A percentile compares a stretch with the other conserved stretches of the same genome.
Evolutionary conservation across 2,888 invertebrate species (phyloP).

Genomic region (Diarsia mendica): DNA sequence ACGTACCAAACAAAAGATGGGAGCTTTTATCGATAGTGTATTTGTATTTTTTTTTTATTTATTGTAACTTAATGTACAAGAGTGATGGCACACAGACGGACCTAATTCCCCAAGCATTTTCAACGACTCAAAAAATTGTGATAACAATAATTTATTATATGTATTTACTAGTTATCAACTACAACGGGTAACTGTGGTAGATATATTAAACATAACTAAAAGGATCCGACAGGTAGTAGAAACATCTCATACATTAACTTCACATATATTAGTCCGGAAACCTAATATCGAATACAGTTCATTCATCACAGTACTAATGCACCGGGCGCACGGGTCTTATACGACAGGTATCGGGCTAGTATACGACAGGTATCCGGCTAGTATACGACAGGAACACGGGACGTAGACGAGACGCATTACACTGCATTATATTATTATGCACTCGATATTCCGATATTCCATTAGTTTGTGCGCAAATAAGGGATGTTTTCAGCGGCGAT

Average conservation of each 20-base stretch:
- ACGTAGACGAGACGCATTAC: constrained; percentile 39
- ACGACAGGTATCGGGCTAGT: constrained; percentile 29
- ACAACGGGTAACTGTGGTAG: background rate
- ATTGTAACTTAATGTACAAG: too few species aligned
- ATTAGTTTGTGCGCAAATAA: constrained; percentile 53
- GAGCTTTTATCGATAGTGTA: too few species aligned
- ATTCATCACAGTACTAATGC: constrained; percentile 61
- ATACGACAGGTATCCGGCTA: constrained; percentile 31
- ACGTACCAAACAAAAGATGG: too few species aligned
- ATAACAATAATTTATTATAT: background rate
- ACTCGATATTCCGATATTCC: constrained; percentile 58
- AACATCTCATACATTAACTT: constrained; percentile 18
- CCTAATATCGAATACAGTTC: constrained; percentile 54
- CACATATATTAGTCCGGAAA: constrained; percentile 45
- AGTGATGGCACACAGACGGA: too few species aligned
- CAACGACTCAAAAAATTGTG: background rate
- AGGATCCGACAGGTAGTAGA: background rate
- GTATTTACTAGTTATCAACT: too few species aligned
- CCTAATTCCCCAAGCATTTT: background rate
- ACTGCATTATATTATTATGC: constrained; percentile 59
- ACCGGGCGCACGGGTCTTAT: constrained; percentile 37
- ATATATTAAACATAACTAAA: background rate
- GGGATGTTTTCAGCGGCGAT: background rate
- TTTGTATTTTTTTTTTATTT: too few species aligned
- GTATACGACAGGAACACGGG: constrained; percentile 19